Evolutionary conservation across 2,797 vertebrate species (phyloP), one percentile per base, ranked within the genome.

Genomic region (Valencia hispanica): DNA sequence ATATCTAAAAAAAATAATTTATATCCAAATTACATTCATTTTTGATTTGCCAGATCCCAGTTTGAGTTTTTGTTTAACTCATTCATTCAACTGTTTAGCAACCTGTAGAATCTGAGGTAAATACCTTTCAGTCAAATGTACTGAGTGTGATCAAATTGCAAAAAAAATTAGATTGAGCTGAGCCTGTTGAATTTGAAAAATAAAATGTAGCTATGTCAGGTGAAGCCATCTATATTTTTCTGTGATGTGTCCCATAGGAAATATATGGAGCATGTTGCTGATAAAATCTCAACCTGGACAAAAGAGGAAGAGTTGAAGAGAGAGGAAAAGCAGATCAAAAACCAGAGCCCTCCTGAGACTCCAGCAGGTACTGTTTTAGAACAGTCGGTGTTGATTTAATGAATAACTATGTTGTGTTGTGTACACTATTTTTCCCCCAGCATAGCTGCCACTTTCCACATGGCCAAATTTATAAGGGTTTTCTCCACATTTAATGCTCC

Each of bases 191-290:
- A n/a, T 43, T 68, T 10, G 2, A 43, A 45, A 43, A 68, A 68
- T n/a, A 39, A 22, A 22, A 4, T 22, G 2, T 36, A 63, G 59
- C 32, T 20, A 20, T 34, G 17, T 61, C 39, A 47, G 71, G 22
- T 20, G 14, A 27, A 68, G 39, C 71, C n/a, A n/a, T n/a, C n/a
- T n/a, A n/a, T n/a, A n/a, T n/a, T 39, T 57, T 55, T 36, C n/a
- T 30, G n/a, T 68, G 18, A 4, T 61, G 6, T 1, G 34, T 78
- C 25, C 79, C 20, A 18, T 69, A 99, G 98, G 87, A 96, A 80
- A 74, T 99, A 98, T 86, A 88, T 99, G 59, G 96, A 98, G 90
- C 86, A 97, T 75, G 96, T 99, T 74, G 95, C 96, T 4, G 85
- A 91, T 15, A 94, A 74, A 6, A 91, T 99, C 83, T 91, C 94